Percentiles rank a stretch among this genome's conserved stretches.
These are phyloP conservation scores for Darevskia mixta DNA, from an alignment of 2,797 vertebrate species.

Conservation along the genomic window DNA sequence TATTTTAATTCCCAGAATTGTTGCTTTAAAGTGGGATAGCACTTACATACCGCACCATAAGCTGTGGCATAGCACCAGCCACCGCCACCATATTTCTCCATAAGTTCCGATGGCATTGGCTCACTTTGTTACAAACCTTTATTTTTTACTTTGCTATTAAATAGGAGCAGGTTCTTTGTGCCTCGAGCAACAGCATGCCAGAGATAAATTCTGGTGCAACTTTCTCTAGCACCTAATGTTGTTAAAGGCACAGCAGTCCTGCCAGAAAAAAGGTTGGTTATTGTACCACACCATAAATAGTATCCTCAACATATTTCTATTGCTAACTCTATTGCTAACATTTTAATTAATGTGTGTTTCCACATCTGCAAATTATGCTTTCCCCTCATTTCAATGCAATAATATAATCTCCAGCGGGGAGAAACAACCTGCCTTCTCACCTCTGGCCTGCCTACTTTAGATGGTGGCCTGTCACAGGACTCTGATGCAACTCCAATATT, in stretches of 20 bases:
- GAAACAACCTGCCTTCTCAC: too few species aligned
- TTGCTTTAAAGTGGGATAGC: neutral
- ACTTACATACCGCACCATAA: neutral
- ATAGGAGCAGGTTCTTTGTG: neutral
- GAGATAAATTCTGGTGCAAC: neutral
- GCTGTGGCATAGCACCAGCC: too few species aligned
- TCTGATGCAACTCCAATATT: neutral
- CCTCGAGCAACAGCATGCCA: neutral
- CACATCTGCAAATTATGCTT: neutral
- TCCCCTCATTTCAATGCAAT: neutral
- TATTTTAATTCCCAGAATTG: slow-evolving; percentile 19
- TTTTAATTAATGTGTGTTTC: neutral
- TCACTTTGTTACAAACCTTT: neutral
- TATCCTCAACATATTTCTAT: neutral
- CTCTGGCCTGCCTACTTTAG: neutral
- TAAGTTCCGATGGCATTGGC: neutral
- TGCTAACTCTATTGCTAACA: neutral
- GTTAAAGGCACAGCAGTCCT: neutral
- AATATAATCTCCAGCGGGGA: too few species aligned
- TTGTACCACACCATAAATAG: neutral
- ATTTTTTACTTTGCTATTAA: slow-evolving; percentile 21
- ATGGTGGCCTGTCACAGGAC: neutral
- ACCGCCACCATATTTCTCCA: neutral
- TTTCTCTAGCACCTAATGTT: neutral
- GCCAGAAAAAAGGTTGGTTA: neutral